Evolutionary conservation across 2,888 invertebrate species (phyloP).

Genomic region (Diloba caeruleocephala): DNA sequence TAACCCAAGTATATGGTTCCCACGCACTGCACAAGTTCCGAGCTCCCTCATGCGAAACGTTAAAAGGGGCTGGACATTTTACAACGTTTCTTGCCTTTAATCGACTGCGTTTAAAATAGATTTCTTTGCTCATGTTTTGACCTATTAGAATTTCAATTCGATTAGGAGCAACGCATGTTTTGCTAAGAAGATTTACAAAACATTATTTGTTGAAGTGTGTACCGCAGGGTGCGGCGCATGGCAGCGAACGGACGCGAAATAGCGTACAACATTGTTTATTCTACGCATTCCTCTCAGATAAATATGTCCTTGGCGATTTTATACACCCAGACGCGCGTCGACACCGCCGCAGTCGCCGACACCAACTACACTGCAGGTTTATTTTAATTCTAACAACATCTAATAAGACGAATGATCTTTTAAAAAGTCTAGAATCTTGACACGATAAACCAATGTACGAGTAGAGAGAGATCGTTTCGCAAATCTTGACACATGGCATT

Average conservation of each 20-base stretch:
- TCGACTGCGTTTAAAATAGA: constrained; percentile 71
- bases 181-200: constrained; percentile 48
- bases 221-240: constrained; percentile 70
- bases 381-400: constrained; percentile 69
- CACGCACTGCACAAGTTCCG: constrained; percentile 79
- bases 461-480: constrained; percentile 19
- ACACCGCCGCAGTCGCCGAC: constrained; percentile 57
- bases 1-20: constrained; percentile 87
- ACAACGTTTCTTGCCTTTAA: constrained; percentile 77
- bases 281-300: constrained; percentile 85
- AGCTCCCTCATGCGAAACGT: constrained; percentile 81
- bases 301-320: constrained; percentile 86
- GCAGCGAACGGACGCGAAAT: constrained; percentile 70
- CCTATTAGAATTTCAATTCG: constrained; percentile 39
- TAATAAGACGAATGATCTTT: constrained; percentile 57
- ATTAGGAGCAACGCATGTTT: constrained; percentile 21
- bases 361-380: constrained; percentile 64
- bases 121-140: constrained; percentile 53
- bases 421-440: constrained; percentile 47
- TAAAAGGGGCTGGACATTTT: constrained; percentile 84
- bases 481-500: constrained; percentile 35
- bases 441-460: constrained; percentile 11
- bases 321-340: constrained; percentile 72
- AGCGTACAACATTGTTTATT: constrained; percentile 84
- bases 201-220: constrained; percentile 41